Base-by-base conservation (phyloP, 1,140 invertebrate species). In the Drosophila persimilis region DNA sequence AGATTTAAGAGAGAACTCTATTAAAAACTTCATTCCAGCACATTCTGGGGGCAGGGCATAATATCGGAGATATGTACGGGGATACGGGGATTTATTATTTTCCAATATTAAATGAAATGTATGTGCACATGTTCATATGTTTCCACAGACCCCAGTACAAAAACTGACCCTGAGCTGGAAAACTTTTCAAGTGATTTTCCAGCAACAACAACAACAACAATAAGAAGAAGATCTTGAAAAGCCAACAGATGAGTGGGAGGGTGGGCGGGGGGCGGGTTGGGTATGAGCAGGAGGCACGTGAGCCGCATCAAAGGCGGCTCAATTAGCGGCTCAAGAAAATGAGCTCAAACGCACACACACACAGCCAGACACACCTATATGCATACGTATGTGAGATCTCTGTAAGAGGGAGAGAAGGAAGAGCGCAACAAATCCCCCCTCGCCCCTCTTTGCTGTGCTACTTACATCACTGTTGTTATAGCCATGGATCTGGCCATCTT, bases 401-500 rank as follows among this genome's bases (percentile, higher is more conserved):
- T 17, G 20, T 22, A 26, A 22, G 24, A 48, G 1, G 7, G 15
- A 29, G 26, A 15, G 26, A 20, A 15, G 35, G 3, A 29, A 52
- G n/a, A 9, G 51, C 24, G 26, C 62, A 39, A 20, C 1, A 39
- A 3, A 5, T 13, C 35, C 11, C 35, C 31, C 9, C 31, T 2
- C 24, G 2, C 24, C 6, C 31, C 35, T 24, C 47, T 66, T 48
- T 46, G 29, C 35, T 15, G 39, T 35, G 63, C 65, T 66, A 88
- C 83, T 89, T 89, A 89, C 84, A 77, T 89, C 84, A 77, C 69
- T 66, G 64, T 86, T 89, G 63, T 88, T 86, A 56, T 63, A 89
- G 80, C 84, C 84, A 81, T 89, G 85, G 59, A 89, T 80, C 65
- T 89, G 85, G 45, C 80, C 85, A 89, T 89, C 84, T 80, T 89